Evolutionary conservation across 2,797 vertebrate genomes (phyloP), one percentile per base, ranked within the genome.

Genomic region (Atherinosoma microstoma): DNA sequence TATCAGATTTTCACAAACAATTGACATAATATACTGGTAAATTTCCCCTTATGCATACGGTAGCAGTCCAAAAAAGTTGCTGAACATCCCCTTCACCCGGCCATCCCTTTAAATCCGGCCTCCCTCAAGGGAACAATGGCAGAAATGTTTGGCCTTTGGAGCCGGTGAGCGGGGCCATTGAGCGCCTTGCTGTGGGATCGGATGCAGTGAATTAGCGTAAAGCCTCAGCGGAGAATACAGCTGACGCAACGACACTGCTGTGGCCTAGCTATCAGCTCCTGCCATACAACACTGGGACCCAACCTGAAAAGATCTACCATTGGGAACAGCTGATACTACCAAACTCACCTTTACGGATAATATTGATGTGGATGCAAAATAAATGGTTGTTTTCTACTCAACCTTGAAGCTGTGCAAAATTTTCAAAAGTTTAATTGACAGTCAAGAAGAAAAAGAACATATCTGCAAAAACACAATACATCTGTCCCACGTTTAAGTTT

Each of bases 181-280:
- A 94, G 83, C 32, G 76, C 73, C 83, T 76, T 86, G 86, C 82
- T 69, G 80, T 45, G 42, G 89, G 89, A 91, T 91, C 85, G 90
- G 91, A 93, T 92, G 88, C 79, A 83, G 89, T 83, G 91, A 90
- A 86, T 94, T 92, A 92, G 89, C 34, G 84, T 88, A 94, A 93
- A 94, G 91, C 91, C 92, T 88, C 85, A 77, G 72, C 8, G 60
- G 77, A 88, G 87, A 91, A 93, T 92, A 90, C 78, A 89, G 91
- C 89, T 94, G 92, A 94, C 84, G 77, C 87, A 77, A 87, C 64
- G 32, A 70, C 78, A 84, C 82, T 68, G 79, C 77, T 85, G 65
- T 83, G 82, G 79, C 84, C 84, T 59, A 66, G 67, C 75, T 65
- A 76, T 81, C 84, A 78, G 84, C 83, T 80, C 61, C 82, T 86